Conservation (phyloP, 2,888 invertebrate genomes). For the Drosophila anceps region DNA sequence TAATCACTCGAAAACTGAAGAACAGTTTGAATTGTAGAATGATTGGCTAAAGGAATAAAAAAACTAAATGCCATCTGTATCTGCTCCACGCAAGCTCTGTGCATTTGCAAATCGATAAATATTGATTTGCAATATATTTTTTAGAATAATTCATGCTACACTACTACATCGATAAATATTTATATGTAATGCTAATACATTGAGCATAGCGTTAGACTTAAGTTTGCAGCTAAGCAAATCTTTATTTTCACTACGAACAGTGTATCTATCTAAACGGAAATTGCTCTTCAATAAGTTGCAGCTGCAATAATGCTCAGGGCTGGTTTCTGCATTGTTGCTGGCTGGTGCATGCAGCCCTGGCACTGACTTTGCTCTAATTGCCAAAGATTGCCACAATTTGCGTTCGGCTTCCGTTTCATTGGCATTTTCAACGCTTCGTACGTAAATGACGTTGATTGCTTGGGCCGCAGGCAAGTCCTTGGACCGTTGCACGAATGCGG, state of each 20-base stretch:
- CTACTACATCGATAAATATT: too few relatives aligned
- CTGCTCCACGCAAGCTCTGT: too few relatives aligned
- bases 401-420: slow-evolving; percentile 73
- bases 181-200: too few relatives aligned
- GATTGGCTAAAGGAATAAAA: too few relatives aligned
- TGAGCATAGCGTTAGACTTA: too few relatives aligned
- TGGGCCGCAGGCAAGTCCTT: slow-evolving; percentile 48
- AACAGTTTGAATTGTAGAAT: too few relatives aligned
- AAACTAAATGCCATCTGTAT: too few relatives aligned
- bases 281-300: neutral
- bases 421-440: slow-evolving; percentile 79
- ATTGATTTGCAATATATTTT: neutral
- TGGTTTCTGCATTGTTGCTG: slow-evolving; percentile 7
- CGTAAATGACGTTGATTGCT: slow-evolving; percentile 71
- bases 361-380: slow-evolving; percentile 46
- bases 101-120: neutral
- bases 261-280: neutral
- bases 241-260: neutral
- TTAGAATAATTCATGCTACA: too few relatives aligned
- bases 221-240: neutral
- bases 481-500: slow-evolving; percentile 1
- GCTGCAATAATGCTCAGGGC: slow-evolving; percentile 12
- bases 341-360: slow-evolving; percentile 30
- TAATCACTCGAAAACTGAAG: neutral
- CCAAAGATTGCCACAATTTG: slow-evolving; percentile 53